phyloP scores from a whole-genome alignment of 2,797 vertebrate genomes.

The Esox lucius region DNA sequence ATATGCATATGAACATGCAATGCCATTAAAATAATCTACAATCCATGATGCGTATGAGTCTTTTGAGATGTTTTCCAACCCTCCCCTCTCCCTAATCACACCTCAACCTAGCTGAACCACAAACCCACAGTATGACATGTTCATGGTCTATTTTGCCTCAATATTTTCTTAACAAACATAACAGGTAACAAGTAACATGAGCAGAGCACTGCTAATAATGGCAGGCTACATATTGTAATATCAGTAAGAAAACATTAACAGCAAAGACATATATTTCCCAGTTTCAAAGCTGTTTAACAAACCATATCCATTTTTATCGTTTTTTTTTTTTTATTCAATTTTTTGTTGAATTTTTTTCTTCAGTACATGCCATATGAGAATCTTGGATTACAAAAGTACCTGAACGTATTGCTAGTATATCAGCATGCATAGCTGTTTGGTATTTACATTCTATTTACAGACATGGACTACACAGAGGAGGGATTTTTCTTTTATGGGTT shows the following conservation, averaged over 20 bases:
- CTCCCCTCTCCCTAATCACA: conserved; percentile 24
- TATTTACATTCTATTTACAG: conserved; percentile 93
- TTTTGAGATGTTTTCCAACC: conserved; percentile 26
- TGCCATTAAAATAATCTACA: conserved; percentile 50
- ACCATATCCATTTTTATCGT: conserved; percentile 74
- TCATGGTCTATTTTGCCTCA: conserved; percentile 64
- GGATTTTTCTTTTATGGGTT: conserved; percentile 71
- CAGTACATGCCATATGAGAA: conserved; percentile 89
- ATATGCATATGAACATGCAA: conserved; percentile 63
- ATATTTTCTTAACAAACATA: conserved; percentile 64
- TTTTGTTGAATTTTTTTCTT: conserved; percentile 66
- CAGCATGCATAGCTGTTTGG: conserved; percentile 93
- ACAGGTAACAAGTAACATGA: conserved; percentile 67
- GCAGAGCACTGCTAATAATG: conserved; percentile 67
- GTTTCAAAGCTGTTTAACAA: conserved; percentile 71
- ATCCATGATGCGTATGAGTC: conserved; percentile 29
- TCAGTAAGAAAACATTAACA: conserved; percentile 74
- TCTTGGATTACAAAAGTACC: conserved; percentile 97
- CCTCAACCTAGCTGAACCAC: conserved; percentile 27
- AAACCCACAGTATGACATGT: conserved; percentile 36
- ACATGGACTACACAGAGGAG: conserved; percentile 73
- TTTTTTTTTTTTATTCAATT: conserved; percentile 61
- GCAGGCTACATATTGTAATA: conserved; percentile 70
- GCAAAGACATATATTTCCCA: conserved; percentile 63
- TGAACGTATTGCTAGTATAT: conserved; percentile 95